Conservation (phyloP, 2,797 vertebrate species). For the Lithobates sylvaticus region DNA sequence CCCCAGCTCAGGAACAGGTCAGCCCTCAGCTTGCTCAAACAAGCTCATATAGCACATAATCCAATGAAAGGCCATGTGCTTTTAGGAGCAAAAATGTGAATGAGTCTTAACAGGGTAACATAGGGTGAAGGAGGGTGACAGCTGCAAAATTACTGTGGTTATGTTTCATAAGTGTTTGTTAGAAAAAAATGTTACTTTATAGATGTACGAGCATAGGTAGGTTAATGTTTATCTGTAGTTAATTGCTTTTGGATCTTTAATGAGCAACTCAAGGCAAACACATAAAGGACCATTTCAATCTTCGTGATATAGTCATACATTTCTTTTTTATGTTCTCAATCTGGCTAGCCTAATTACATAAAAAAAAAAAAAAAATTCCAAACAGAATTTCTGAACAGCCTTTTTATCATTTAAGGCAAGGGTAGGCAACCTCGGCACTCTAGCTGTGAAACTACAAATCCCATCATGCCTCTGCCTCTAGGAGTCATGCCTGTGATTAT, state of each 20-base stretch:
- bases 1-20: too few species aligned
- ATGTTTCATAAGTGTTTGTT: conserved; percentile 1
- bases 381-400: neutral
- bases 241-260: neutral
- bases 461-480: too few species aligned
- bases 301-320: neutral
- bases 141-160: neutral
- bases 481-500: too few species aligned
- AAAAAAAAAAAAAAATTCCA: neutral
- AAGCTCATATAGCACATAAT: too few species aligned
- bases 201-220: neutral
- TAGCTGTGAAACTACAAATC: too few species aligned
- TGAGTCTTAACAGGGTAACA: neutral
- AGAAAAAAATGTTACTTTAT: neutral
- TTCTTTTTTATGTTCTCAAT: neutral
- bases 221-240: neutral
- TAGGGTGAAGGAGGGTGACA: neutral
- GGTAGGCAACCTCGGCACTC: too few species aligned
- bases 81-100: too few species aligned
- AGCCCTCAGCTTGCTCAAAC: too few species aligned
- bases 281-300: neutral
- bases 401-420: neutral
- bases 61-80: neutral
- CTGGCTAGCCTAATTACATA: neutral
- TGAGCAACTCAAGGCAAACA: neutral